A percentile compares a stretch with the other conserved stretches of the same genome.
phyloP scores from a whole-genome alignment of 2,113 vertebrate genomes.

The Euleptes europaea region DNA sequence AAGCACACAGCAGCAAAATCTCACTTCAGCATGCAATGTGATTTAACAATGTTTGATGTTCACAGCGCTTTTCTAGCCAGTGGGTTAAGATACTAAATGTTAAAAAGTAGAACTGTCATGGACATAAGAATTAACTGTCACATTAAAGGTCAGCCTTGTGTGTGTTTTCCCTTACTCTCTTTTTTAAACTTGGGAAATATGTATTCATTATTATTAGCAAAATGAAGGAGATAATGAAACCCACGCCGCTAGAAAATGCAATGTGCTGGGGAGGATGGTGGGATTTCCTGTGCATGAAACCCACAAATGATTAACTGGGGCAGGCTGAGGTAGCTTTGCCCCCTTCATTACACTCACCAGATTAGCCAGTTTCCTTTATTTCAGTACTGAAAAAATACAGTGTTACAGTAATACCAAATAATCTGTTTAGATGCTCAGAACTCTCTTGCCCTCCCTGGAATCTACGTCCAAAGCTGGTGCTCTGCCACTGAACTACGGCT shows the following conservation, averaged over 20 bases:
- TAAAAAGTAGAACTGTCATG: slow-evolving; percentile 47
- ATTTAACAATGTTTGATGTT: slow-evolving; percentile 16
- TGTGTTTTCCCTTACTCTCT: slow-evolving; percentile 1
- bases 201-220: slow-evolving; percentile 2
- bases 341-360: slow-evolving; percentile 6
- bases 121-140: slow-evolving; percentile 18
- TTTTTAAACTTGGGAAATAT: not conserved
- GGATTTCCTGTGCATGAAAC: not conserved
- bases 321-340: slow-evolving; percentile 1
- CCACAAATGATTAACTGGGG: not conserved
- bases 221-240: slow-evolving; percentile 21
- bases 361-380: slow-evolving; percentile 13
- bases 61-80: slow-evolving; percentile 42
- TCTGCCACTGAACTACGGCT: too few species aligned
- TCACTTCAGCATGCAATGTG: slow-evolving; percentile 20
- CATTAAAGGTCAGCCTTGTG: slow-evolving; percentile 33
- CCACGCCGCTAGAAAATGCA: not conserved
- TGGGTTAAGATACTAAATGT: slow-evolving; percentile 49
- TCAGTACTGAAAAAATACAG: slow-evolving; percentile 4
- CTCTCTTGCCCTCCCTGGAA: slow-evolving; percentile 14
- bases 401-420: slow-evolving; percentile 19
- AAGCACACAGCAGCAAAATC: slow-evolving; percentile 29
- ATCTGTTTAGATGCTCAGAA: slow-evolving; percentile 23
- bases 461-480: too few species aligned
- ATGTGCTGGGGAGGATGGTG: not conserved